These are phyloP conservation scores for Coreoperca whiteheadi DNA, from an alignment of 2,113 vertebrate genomes.

Conservation along the genomic window DNA sequence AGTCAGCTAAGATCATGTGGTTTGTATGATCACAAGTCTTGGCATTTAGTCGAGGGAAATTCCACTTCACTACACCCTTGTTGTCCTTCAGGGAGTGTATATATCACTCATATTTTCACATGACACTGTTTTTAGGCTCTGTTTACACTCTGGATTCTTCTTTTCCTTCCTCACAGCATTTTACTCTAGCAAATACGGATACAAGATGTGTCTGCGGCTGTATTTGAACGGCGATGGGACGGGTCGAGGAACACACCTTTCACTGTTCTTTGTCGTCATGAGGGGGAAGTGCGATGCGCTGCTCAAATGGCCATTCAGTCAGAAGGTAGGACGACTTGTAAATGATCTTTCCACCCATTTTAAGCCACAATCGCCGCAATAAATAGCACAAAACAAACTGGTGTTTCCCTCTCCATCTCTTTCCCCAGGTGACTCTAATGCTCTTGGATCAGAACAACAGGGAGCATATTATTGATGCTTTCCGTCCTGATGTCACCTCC, in stretches of 20 bases:
- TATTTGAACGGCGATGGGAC: slow-evolving; percentile 95
- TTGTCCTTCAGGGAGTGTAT: slow-evolving; percentile 39
- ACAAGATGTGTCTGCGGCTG: slow-evolving; percentile 94
- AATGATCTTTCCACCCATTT: too few species aligned
- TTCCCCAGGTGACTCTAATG: slow-evolving; percentile 94
- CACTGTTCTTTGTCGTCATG: slow-evolving; percentile 97
- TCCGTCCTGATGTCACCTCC: slow-evolving; percentile 91
- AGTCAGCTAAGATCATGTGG: neutral
- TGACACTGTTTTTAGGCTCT: neutral
- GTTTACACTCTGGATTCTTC: neutral
- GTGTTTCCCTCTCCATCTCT: neutral
- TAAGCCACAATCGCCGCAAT: rapidly evolving
- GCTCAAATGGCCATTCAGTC: slow-evolving; percentile 95
- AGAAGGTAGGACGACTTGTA: slow-evolving; percentile 86
- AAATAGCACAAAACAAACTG: neutral
- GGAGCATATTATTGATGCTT: slow-evolving; percentile 96
- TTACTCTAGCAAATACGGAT: slow-evolving; percentile 95
- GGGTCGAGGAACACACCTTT: slow-evolving; percentile 91
- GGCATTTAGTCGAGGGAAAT: slow-evolving; percentile 17
- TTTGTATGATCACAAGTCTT: slow-evolving; percentile 16
- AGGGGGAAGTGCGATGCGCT: slow-evolving; percentile 90
- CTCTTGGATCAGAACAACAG: slow-evolving; percentile 96
- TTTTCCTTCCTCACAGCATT: slow-evolving; percentile 83
- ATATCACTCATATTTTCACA: slow-evolving; percentile 1
- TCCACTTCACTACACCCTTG: slow-evolving; percentile 36